These are phyloP conservation scores for Sarcophaga bullata DNA, from an alignment of 1,140 invertebrate species.

Conservation along the genomic window DNA sequence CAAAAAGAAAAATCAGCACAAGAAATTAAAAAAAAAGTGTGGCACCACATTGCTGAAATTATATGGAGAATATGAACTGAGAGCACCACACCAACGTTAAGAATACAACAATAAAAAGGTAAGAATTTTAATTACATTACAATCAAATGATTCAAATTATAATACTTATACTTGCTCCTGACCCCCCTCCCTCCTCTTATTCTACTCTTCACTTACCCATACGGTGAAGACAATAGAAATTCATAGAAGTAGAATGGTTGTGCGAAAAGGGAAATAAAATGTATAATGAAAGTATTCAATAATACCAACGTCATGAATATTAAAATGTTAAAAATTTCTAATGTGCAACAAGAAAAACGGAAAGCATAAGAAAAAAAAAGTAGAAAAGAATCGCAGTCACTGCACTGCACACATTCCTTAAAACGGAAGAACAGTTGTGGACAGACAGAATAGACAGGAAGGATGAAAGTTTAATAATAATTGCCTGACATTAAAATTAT, in stretches of 20 bases:
- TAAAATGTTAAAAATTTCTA: neutral
- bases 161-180: neutral
- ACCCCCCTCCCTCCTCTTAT: no score
- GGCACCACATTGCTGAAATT: neutral
- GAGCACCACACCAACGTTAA: neutral
- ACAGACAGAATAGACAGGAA: neutral
- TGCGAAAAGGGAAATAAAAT: no score
- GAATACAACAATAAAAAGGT: neutral
- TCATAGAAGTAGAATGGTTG: no score
- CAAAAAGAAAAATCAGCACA: no score
- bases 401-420: neutral
- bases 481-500: neutral
- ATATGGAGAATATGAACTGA: neutral
- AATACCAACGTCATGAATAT: constrained; percentile 3
- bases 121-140: constrained; percentile 42
- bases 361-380: neutral
- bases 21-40: neutral
- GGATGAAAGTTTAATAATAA: constrained; percentile 2
- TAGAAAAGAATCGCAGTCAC: constrained; percentile 1
- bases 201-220: no score
- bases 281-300: neutral
- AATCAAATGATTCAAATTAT: constrained; percentile 10
- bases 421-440: neutral
- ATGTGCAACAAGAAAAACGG: neutral
- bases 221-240: neutral